Base-by-base conservation (phyloP, 2,888 invertebrate genomes). In the Linyphia triangularis region DNA sequence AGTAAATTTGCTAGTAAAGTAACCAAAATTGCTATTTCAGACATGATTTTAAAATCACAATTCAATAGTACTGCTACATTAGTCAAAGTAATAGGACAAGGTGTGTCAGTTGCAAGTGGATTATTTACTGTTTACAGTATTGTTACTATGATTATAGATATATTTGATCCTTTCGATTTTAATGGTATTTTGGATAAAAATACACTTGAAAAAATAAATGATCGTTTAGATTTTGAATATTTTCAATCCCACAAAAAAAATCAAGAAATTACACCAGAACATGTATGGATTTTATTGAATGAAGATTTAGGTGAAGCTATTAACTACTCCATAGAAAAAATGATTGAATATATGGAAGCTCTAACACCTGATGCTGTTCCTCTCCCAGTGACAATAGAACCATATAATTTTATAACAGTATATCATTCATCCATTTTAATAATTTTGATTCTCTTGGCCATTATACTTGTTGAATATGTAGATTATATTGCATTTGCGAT, bases 141-240 rank as follows among this genome's bases (percentile, higher is more conserved):
- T 61, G 6, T 77, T 3, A 0, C 77, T 0, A 16, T 77, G 0
- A 3, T 77, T 61, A 6, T 77, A 9, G 77, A 77, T 63, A 37
- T 77, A 19, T 77, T 77, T 77, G 77, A 77, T 77, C 77, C 77
- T 4, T 77, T 77, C 26, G 40, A 77, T 63, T 77, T 77, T 40
- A 61, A 59, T 30, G 2, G 37, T 1, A 61, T 77, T 37, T 24
- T 77, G 13, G 26, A 77, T 40, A 40, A 16, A 26, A 13, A 22
- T 2, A 77, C 26, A 4, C 16, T 77, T 5, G 10, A 22, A 37
- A 40, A 61, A 63, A 63, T 77, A 6, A 63, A 77, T 63, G 13
- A 26, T 6, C 33, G 26, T 16, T 77, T 77, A 16, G 77, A 77
- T 40, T 63, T 77, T 40, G 26, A 63, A 26, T 77, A 24, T 77